phyloP scores from a whole-genome alignment of 2,113 vertebrate species.

The Pollachius pollachius region DNA sequence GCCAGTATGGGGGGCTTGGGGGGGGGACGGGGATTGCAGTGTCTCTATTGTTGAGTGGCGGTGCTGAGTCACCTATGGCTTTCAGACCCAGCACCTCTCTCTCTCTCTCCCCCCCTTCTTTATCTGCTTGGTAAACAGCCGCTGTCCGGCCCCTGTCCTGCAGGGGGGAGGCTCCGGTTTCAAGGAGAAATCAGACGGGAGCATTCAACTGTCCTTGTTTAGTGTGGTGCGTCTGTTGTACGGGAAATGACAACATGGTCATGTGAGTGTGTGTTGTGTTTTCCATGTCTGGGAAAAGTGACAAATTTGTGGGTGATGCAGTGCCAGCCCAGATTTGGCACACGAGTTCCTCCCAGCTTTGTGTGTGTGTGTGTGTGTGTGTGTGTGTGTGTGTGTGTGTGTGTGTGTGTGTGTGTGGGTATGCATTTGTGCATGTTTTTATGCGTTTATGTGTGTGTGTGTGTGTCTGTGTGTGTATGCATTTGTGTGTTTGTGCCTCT shows the following conservation, averaged over 20 bases:
- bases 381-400: constrained; percentile 28
- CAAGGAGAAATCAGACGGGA: not conserved
- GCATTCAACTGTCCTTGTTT: not conserved
- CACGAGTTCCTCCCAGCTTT: constrained; percentile 38
- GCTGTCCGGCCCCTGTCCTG: constrained; percentile 35
- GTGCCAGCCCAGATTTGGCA: constrained; percentile 45
- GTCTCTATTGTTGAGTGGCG: constrained; percentile 10
- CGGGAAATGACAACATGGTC: not conserved
- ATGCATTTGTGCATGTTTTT: constrained; percentile 7
- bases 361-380: constrained; percentile 30
- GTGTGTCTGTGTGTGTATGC: constrained; percentile 9
- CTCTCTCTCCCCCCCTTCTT: constrained; percentile 39
- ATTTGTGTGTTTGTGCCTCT: constrained; percentile 42
- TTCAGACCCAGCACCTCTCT: constrained; percentile 37
- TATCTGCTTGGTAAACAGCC: constrained; percentile 54
- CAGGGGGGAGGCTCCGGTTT: not conserved
- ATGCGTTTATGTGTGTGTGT: constrained; percentile 11
- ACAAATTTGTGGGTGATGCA: constrained; percentile 53
- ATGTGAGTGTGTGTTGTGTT: constrained; percentile 42
- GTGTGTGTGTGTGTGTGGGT: constrained; percentile 12
- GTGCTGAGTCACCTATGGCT: constrained; percentile 62
- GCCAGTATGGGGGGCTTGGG: constrained; percentile 27
- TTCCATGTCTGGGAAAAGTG: constrained; percentile 36
- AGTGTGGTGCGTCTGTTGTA: not conserved
- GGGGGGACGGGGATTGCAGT: not conserved